Evolutionary conservation across 2,113 vertebrate genomes (phyloP), one percentile per base, ranked within the genome.

Genomic region (Procavia capensis): DNA sequence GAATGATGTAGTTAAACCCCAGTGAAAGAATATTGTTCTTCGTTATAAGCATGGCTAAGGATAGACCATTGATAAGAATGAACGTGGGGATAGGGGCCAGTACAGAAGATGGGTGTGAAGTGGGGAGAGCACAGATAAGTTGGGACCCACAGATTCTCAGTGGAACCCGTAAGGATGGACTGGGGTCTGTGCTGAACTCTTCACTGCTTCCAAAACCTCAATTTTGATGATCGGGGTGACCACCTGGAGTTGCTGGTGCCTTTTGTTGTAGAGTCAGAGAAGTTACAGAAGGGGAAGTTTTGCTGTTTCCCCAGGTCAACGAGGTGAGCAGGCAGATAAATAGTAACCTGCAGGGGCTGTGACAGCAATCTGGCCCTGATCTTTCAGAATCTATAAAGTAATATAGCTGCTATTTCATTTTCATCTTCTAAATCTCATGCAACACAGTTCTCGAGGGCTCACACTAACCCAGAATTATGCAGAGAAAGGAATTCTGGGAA

Each of bases 401-500:
- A 80, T 4, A 29, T 75, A 50, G 20, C 7, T 66, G 5, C 20
- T 50, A 2, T 24, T 81, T 41, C 78, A 82, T 2, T 41, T 36
- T 11, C 25, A 25, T 31, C 78, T 97, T 90, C 47, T 31, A 84
- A 41, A 90, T 72, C 13, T 4, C 36, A 79, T 36, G 63, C 22
- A 47, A 54, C 36, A 61, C 64, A 22, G 31, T 36, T 80, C 45
- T 79, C 75, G 31, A n/a, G 7, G 29, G 13, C 9, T 13, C 5
- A 31, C 0, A 11, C 19, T 39, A 27, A 74, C n/a, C 4, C 2
- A 61, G 43, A 36, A 20, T 66, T 13, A 50, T 4, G 61, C 1
- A n/a, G 57, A 41, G 8, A 59, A 10, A 75, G 2, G 34, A 36
- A 94, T 68, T 94, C 81, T 93, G 96, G 78, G 64, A 92, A 84